Evolutionary conservation across 1,140 invertebrate species (phyloP).

Genomic region (Caenorhabditis brenneri): DNA sequence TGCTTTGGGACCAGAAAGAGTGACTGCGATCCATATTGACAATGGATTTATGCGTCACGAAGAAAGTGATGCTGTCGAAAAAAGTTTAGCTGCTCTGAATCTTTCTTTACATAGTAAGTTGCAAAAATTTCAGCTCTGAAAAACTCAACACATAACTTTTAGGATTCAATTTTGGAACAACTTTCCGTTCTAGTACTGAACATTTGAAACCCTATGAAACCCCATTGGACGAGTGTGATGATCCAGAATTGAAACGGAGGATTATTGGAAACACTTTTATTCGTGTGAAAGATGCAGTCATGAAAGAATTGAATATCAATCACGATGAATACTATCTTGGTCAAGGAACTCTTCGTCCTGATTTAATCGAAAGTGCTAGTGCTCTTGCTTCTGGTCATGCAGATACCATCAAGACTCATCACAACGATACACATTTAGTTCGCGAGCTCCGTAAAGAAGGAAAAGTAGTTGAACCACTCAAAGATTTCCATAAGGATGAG

Average conservation of each 20-base stretch:
- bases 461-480: conserved; percentile 92
- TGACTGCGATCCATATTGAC: conserved; percentile 95
- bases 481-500: conserved; percentile 99
- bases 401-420: conserved; percentile 98
- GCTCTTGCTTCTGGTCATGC: conserved; percentile 82
- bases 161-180: conserved; percentile 62
- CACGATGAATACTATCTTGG: conserved; percentile 66
- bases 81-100: conserved; percentile 84
- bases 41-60: conserved; percentile 93
- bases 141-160: too few relatives aligned
- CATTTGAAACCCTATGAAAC: conserved; percentile 44
- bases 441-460: conserved; percentile 81
- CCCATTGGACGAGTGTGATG: conserved; percentile 83
- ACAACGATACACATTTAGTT: conserved; percentile 97
- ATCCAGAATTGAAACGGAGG: conserved; percentile 95
- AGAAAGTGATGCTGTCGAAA: conserved; percentile 86
- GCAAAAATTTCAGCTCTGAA: background rate
- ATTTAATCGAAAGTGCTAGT: conserved; percentile 96
- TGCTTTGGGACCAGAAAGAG: conserved; percentile 83
- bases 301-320: conserved; percentile 61
- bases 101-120: conserved; percentile 76
- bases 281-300: conserved; percentile 71
- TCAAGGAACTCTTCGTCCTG: conserved; percentile 83
- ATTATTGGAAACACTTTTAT: conserved; percentile 99
- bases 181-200: conserved; percentile 61